Evolutionary conservation across 2,888 invertebrate genomes (phyloP), one percentile per base, ranked within the genome.

Genomic region (Heliconius ethilla): DNA sequence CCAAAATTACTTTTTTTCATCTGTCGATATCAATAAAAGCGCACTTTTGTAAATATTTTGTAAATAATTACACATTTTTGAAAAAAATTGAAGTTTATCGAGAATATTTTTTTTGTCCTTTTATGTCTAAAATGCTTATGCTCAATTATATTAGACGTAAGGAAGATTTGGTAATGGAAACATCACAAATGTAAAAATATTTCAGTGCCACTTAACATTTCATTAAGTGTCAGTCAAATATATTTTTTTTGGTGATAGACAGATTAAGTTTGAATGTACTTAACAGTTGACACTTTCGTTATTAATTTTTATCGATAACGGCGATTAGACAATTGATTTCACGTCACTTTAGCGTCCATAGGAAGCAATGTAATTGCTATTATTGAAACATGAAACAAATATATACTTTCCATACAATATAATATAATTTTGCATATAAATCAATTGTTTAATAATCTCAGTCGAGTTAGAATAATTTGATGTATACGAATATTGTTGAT

Each of bases 1-100:
- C 93, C 94, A 93, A 93, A 90, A 90, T 88, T 82, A 87, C 88
- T 90, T 90, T 84, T 86, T 83, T 63, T 85, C 85, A 83, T 85
- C 82, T 84, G 84, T 85, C 86, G 85, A 86, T 86, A 86, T 81
- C 86, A 84, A 84, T 84, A 85, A 86, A 82, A 87, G 87, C 89
- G 86, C 91, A 89, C 87, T 87, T 89, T 89, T 94, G 94, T 94
- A 94, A 88, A 94, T 93, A 93, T 85, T 92, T 89, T 94, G 94
- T 94, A 94, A 92, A 94, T 94, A 81, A 93, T 82, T 85, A 86
- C 84, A 83, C 84, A 86, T 88, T 92, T 92, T 92, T 90, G 88
- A 88, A 83, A 86, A 87, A 87, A 86, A 87, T 87, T 89, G 83
- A 86, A 90, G 87, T 86, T 89, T 88, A 87, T 90, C 87, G 83